Conservation (phyloP, 2,888 invertebrate genomes). For the Cactoblastis cactorum region DNA sequence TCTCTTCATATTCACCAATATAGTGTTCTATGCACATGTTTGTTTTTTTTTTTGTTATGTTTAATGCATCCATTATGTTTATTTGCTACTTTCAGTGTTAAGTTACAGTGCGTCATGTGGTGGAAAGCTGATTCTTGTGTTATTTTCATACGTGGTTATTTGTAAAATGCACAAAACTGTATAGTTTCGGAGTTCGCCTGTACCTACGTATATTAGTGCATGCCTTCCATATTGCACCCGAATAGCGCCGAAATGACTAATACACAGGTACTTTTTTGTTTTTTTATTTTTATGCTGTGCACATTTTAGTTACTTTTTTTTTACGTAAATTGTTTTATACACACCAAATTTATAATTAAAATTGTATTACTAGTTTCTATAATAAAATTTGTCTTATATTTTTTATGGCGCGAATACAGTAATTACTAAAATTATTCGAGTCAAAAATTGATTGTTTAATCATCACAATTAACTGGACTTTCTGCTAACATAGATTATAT, state of each 20-base stretch:
- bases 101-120: constrained; percentile 69
- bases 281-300: constrained; percentile 49
- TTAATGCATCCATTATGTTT: constrained; percentile 65
- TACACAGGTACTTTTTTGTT: constrained; percentile 78
- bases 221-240: constrained; percentile 65
- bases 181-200: constrained; percentile 62
- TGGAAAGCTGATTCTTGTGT: constrained; percentile 65
- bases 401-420: too few relatives aligned
- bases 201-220: constrained; percentile 60
- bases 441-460: not conserved
- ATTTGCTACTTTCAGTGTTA: constrained; percentile 71
- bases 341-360: too few relatives aligned
- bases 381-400: too few relatives aligned
- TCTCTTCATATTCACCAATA: too few relatives aligned
- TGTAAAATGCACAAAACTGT: constrained; percentile 70
- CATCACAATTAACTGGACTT: not conserved
- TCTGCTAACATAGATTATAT: not conserved
- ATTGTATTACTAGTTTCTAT: too few relatives aligned
- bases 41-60: constrained; percentile 34
- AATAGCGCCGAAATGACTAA: constrained; percentile 78
- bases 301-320: constrained; percentile 35
- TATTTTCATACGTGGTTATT: constrained; percentile 64
- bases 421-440: not conserved
- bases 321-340: constrained; percentile 21
- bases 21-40: constrained; percentile 42